These are phyloP conservation scores for Leptobrachium leishanense DNA, from an alignment of 2,113 vertebrate genomes.

Conservation along the genomic window DNA sequence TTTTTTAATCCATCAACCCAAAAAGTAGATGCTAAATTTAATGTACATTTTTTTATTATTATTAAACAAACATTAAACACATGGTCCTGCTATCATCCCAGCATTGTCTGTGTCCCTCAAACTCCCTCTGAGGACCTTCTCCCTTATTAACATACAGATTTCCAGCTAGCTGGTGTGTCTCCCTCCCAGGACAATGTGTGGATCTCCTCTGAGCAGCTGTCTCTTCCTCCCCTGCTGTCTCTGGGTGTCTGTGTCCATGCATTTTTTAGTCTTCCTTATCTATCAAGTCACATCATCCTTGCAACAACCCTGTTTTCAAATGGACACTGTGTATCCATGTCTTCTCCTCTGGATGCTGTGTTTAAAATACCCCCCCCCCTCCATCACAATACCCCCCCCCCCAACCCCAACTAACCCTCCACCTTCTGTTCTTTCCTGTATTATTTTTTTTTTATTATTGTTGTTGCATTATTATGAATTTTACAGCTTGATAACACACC, in stretches of 20 bases:
- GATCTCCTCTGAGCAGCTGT: not conserved
- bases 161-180: not conserved
- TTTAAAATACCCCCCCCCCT: not conserved
- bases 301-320: no score
- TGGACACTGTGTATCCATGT: not conserved
- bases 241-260: not conserved
- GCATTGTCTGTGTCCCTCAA: not conserved
- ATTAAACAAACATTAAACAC: no score
- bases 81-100: no score
- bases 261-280: no score
- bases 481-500: not conserved
- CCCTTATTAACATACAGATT: not conserved
- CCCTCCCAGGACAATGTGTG: not conserved
- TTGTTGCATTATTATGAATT: no score
- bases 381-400: not conserved
- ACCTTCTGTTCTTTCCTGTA: not conserved
- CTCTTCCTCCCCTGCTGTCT: not conserved
- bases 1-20: no score
- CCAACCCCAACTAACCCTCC: not conserved
- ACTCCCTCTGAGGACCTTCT: conserved; percentile 9
- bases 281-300: no score
- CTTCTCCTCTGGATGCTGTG: not conserved
- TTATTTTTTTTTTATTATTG: no score
- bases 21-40: no score
- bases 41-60: no score